Evolutionary conservation across 1,140 invertebrate species (phyloP).

Genomic region (Piezodorus guildinii): DNA sequence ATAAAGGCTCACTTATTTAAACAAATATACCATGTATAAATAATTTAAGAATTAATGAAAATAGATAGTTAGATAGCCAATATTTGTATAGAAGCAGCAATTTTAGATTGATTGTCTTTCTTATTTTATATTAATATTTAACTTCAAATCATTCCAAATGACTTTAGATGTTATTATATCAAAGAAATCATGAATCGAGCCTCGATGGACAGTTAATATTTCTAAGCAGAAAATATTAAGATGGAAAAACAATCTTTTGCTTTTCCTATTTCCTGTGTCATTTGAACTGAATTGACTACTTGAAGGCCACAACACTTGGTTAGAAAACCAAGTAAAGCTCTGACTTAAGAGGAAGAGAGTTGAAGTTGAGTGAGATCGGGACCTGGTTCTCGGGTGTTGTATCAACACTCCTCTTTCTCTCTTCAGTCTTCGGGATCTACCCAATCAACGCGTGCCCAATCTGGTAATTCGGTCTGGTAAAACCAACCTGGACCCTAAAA

Average conservation of each 20-base stretch:
- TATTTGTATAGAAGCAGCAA: no score
- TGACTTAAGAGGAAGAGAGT: constrained; percentile 10
- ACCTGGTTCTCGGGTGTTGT: not conserved
- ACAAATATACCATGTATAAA: no score
- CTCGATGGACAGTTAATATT: constrained; percentile 6
- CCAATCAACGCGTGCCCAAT: constrained; percentile 78
- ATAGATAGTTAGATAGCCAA: no score
- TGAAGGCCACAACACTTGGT: constrained; percentile 14
- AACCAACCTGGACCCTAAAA: constrained; percentile 74
- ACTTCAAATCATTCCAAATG: no score
- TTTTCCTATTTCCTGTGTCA: not conserved
- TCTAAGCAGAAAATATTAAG: not conserved
- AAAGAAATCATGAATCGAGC: not conserved
- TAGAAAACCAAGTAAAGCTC: constrained; percentile 7
- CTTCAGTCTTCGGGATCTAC: constrained; percentile 37
- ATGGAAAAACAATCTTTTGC: not conserved
- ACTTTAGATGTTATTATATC: no score
- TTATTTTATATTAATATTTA: no score
- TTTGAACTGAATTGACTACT: constrained; percentile 10
- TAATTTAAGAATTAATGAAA: no score
- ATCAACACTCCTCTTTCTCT: not conserved
- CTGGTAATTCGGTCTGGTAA: constrained; percentile 75
- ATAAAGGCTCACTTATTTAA: no score
- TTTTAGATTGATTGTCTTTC: no score
- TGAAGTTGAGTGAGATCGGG: not conserved